Base-by-base conservation (phyloP, 2,797 vertebrate genomes). In the Lophius americanus region DNA sequence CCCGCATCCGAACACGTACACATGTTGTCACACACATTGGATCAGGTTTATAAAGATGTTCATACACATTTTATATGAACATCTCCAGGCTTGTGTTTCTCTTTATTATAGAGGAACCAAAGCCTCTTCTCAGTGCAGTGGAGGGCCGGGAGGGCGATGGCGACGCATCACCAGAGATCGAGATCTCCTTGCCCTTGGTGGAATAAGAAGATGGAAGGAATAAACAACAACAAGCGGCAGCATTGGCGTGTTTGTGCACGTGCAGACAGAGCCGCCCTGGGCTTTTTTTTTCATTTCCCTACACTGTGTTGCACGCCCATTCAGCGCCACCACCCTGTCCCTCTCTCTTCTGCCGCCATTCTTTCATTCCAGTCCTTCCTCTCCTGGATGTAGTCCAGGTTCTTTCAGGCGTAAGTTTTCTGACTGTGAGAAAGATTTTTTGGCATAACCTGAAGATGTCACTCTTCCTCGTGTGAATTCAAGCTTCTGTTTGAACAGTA, bases 111-210 rank as follows among this genome's bases (percentile, higher is more conserved):
- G 11, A 54, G 57, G 57, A 49, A 7, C 14, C 57, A 67, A 68
- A 48, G 35, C 48, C 52, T 64, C 48, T 46, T 48, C 39, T 37
- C 49, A n/a, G 2, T 50, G 64, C 13, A 53, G 41, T 60, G 62
- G 53, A 50, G 36, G 52, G 61, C 61, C 62, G 55, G n/a, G 55
- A 14, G 57, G 38, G 66, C 7, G 13, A 68, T 67, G 79, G 56
- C 43, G 12, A 71, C 68, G 69, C 58, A 38, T 81, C 64, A 65
- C 68, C 37, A 11, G 64, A 82, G 70, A 23, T 23, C 55, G 61
- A n/a, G n/a, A n/a, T 79, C 73, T 70, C 70, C 54, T 68, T 85
- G 85, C 73, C 86, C 86, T 87, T 84, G 85, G 42, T 43, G 9
- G 5, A 14, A 76, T 57, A 64, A 60, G 36, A 52, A 9, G 10